Conservation (phyloP, 2,113 vertebrate genomes). For the Ptilorrhoa leucosticta region DNA sequence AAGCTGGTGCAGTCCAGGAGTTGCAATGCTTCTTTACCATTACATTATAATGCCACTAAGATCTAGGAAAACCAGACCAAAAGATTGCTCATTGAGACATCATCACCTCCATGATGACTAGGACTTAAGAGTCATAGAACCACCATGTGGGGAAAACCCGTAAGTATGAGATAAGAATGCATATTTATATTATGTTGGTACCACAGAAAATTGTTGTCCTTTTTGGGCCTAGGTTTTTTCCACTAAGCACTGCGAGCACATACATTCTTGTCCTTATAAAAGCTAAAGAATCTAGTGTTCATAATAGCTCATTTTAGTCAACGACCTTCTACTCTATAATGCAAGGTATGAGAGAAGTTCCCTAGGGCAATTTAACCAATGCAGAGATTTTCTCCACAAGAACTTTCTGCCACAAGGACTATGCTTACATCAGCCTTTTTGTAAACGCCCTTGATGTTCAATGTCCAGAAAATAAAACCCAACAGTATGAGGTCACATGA, state of each 20-base stretch:
- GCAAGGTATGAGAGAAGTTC: not conserved
- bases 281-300: not conserved
- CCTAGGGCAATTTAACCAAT: not conserved
- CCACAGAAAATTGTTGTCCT: not conserved
- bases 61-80: not conserved
- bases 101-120: not conserved
- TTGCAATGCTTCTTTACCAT: not conserved
- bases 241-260: not conserved
- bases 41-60: not conserved
- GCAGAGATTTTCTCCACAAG: not conserved
- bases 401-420: not conserved
- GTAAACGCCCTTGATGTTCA: not conserved
- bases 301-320: not conserved
- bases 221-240: not conserved
- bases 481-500: fast-evolving
- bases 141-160: not conserved
- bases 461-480: not conserved
- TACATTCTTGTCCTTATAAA: not conserved
- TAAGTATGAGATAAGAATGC: not conserved
- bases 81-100: not conserved
- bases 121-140: not conserved
- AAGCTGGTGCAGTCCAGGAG: not conserved
- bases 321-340: not conserved
- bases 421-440: not conserved
- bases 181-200: not conserved